Evolutionary conservation across 2,113 vertebrate genomes (phyloP).

Genomic region (Vulpes lagopus): DNA sequence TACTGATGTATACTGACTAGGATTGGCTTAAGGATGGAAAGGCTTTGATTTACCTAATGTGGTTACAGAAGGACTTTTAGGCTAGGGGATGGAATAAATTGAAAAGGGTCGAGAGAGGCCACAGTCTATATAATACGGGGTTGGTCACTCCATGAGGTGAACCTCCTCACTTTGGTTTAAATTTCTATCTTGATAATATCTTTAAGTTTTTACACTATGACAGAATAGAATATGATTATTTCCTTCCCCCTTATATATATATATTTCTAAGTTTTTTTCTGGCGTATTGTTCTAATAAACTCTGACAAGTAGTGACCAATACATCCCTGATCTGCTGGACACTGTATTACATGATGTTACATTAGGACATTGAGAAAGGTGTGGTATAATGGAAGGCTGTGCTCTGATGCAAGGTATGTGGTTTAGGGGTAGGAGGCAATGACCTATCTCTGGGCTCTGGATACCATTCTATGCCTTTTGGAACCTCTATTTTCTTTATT

Average conservation of each 20-base stretch:
- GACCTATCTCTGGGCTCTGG: background rate
- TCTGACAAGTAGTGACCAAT: background rate
- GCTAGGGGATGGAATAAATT: background rate
- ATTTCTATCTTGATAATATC: background rate
- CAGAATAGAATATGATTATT: background rate
- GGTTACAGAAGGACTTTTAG: background rate
- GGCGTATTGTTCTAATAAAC: background rate
- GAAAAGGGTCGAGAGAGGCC: background rate
- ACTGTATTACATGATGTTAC: background rate
- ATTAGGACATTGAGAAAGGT: background rate
- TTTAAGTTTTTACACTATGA: background rate
- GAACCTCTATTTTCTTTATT: background rate
- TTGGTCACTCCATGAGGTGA: background rate
- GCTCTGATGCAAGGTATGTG: background rate
- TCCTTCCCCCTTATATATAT: background rate
- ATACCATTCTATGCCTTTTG: background rate
- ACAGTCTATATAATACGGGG: background rate
- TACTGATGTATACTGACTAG: background rate
- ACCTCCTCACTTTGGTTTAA: conserved; percentile 20
- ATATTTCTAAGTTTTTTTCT: conserved; percentile 15
- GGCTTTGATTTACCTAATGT: background rate
- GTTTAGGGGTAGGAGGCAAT: background rate
- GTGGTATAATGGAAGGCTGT: background rate
- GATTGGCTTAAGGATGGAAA: background rate
- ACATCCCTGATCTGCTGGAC: background rate